A percentile compares a stretch with the other conserved stretches of the same genome.
Conservation (phyloP, 2,888 invertebrate genomes). For the Pseudanteris insignis region DNA sequence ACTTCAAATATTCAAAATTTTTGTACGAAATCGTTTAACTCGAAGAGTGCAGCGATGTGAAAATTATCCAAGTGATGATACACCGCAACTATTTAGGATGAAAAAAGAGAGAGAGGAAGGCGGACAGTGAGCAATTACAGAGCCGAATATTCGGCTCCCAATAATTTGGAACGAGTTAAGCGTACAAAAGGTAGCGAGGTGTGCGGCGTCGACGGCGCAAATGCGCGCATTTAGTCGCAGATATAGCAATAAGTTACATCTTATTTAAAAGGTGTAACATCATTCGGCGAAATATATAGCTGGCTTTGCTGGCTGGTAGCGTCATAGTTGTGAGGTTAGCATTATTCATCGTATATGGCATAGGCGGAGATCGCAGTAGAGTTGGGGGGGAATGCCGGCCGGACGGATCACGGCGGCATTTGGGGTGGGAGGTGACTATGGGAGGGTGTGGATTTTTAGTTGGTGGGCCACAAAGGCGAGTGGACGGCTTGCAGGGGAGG, state of each 20-base stretch:
- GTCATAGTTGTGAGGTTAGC: conserved; percentile 45
- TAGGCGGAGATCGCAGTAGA: conserved; percentile 36
- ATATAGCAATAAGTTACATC: conserved; percentile 39
- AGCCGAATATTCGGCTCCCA: no score
- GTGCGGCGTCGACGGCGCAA: conserved; percentile 4
- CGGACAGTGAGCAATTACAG: background rate
- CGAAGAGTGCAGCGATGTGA: no score
- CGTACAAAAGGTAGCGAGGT: no score
- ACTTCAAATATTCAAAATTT: no score
- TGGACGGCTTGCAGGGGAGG: conserved; percentile 56
- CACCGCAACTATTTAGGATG: no score
- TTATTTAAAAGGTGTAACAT: conserved; percentile 43
- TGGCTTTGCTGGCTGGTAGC: conserved; percentile 39
- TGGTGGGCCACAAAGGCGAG: conserved; percentile 61
- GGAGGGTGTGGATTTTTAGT: conserved; percentile 60
- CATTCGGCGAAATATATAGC: conserved; percentile 42
- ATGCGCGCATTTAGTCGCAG: conserved; percentile 29
- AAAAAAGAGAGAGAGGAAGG: background rate
- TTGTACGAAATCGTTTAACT: no score
- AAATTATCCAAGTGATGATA: no score
- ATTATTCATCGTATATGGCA: conserved; percentile 46
- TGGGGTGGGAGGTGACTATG: conserved; percentile 51
- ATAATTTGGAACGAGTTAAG: no score
- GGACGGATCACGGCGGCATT: conserved; percentile 49
- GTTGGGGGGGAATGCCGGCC: conserved; percentile 42